A percentile compares a stretch with the other conserved stretches of the same genome.
Conservation (phyloP, 1,140 invertebrate genomes). For the Diuraphis noxia region DNA sequence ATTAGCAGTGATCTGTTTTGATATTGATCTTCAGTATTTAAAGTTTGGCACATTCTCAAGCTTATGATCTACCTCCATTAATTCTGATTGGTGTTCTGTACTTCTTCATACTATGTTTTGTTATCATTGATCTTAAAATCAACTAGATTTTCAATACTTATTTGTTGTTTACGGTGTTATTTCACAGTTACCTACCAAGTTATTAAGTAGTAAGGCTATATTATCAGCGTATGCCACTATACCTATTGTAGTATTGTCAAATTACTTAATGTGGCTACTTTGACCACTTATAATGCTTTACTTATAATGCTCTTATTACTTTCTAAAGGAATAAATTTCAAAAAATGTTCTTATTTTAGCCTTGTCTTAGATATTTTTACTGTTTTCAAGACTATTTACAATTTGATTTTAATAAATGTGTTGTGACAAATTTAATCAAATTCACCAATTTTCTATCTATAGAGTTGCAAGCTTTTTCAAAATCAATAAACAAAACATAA, state of each 20-base stretch:
- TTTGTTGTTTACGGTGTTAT: not conserved
- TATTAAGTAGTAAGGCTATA: not conserved
- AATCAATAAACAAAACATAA: slow-evolving; percentile 19
- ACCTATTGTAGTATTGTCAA: not conserved
- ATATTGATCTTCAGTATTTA: not conserved
- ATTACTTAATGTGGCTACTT: not conserved
- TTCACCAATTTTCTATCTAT: slow-evolving; percentile 13
- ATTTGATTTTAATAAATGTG: too few species aligned
- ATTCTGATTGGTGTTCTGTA: too few species aligned
- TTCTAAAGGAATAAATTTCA: not conserved
- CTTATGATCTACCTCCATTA: too few species aligned
- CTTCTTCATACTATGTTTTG: too few species aligned
- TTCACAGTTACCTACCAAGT: not conserved
- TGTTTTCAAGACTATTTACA: too few species aligned
- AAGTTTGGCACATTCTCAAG: not conserved
- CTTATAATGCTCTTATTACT: too few species aligned
- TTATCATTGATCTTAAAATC: too few species aligned
- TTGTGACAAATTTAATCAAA: not conserved
- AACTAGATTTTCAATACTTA: not conserved
- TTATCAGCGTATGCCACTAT: not conserved
- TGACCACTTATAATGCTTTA: not conserved
- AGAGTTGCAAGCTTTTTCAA: slow-evolving; percentile 29
- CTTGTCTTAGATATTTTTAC: too few species aligned
- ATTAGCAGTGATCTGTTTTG: too few species aligned
- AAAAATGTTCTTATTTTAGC: not conserved